Evolutionary conservation across 2,888 invertebrate species (phyloP).

Genomic region (Coelinius sp.): DNA sequence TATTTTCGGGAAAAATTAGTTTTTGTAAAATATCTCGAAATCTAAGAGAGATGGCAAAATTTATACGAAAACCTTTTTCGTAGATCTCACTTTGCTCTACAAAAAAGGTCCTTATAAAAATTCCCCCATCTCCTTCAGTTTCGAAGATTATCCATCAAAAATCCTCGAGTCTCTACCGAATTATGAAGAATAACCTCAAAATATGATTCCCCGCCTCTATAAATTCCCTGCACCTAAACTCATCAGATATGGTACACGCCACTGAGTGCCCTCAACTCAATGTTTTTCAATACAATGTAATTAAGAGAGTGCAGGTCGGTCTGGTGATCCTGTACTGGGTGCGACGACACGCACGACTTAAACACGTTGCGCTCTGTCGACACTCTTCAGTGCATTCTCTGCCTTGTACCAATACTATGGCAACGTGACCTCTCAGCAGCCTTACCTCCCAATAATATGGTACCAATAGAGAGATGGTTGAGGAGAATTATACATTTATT

Average conservation of each 20-base stretch:
- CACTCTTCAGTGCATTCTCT: constrained; percentile 5
- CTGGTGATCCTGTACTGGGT: constrained; percentile 20
- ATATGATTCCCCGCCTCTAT: background rate
- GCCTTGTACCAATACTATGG: background rate
- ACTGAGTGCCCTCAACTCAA: background rate
- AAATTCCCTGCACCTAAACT: constrained; percentile 3
- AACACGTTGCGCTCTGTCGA: constrained; percentile 2
- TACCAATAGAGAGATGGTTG: background rate
- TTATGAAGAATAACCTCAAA: background rate
- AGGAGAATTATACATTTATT: too few species aligned
- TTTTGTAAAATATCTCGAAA: too few species aligned
- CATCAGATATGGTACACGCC: constrained; percentile 20
- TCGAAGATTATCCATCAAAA: too few species aligned
- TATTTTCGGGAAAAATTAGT: too few species aligned
- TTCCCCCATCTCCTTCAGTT: too few species aligned
- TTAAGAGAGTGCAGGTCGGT: constrained; percentile 29
- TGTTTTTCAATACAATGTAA: constrained; percentile 32
- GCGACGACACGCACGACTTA: constrained; percentile 27
- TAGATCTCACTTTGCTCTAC: too few species aligned
- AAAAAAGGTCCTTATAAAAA: too few species aligned
- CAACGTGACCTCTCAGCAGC: background rate
- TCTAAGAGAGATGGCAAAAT: too few species aligned
- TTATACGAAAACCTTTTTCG: too few species aligned
- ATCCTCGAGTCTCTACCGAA: too few species aligned
- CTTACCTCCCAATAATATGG: background rate